These are phyloP conservation scores for Gouania willdenowi DNA, from an alignment of 2,797 vertebrate genomes.

Conservation along the genomic window DNA sequence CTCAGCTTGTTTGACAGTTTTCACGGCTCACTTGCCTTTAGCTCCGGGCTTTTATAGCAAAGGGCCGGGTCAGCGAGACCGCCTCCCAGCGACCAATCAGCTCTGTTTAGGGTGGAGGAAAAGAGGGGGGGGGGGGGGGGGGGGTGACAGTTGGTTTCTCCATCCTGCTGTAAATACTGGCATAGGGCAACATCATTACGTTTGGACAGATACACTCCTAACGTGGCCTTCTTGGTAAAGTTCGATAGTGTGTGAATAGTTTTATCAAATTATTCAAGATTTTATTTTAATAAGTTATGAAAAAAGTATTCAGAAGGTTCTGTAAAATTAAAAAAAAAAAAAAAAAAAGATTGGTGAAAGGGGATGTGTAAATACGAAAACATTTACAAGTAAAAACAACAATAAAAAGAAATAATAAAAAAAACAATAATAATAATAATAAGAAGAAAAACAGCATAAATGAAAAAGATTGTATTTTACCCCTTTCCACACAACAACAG, in stretches of 20 bases:
- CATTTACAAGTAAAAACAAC: too few relatives aligned
- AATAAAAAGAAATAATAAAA: too few relatives aligned
- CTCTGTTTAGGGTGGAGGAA: conserved; percentile 17
- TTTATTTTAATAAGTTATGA: too few relatives aligned
- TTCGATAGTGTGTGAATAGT: conserved; percentile 21
- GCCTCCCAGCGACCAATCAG: conserved; percentile 81
- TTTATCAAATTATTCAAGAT: too few relatives aligned
- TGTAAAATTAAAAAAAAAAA: too few relatives aligned
- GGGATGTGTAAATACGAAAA: too few relatives aligned
- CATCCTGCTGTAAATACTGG: conserved; percentile 82
- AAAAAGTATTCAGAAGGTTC: too few relatives aligned
- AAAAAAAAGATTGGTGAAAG: too few relatives aligned
- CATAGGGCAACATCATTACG: conserved; percentile 77
- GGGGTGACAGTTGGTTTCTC: conserved; percentile 18
- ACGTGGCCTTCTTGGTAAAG: conserved; percentile 55
- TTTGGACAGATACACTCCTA: conserved; percentile 70
- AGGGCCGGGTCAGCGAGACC: conserved; percentile 72
- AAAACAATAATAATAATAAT: too few relatives aligned
- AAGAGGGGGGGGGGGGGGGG: background rate
- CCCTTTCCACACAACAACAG: too few relatives aligned
- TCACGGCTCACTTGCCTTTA: conserved; percentile 71
- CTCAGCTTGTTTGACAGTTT: conserved; percentile 62
- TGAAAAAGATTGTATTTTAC: too few relatives aligned
- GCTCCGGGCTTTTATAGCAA: conserved; percentile 79
- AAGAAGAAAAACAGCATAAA: too few relatives aligned